phyloP scores from a whole-genome alignment of 2,888 invertebrate genomes.

The Cataglyphis livida region DNA sequence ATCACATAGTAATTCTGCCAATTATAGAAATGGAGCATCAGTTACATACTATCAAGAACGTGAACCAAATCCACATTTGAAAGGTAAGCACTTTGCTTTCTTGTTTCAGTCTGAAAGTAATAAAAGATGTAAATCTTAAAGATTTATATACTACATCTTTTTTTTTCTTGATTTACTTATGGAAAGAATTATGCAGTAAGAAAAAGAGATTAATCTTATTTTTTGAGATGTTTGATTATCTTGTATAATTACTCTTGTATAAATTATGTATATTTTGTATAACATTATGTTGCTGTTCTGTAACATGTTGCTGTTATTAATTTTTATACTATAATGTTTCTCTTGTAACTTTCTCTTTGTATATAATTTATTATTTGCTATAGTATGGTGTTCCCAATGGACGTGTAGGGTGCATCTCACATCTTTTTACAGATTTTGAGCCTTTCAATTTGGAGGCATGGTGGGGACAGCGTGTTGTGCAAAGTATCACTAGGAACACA shows the following conservation, averaged over 20 bases:
- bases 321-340: neutral
- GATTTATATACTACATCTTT: neutral
- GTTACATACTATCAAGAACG: constrained; percentile 89
- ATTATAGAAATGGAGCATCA: constrained; percentile 86
- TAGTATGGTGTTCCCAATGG: neutral
- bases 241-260: neutral
- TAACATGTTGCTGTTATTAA: neutral
- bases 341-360: neutral
- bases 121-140: neutral
- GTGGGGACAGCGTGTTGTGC: constrained; percentile 91
- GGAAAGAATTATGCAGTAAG: neutral
- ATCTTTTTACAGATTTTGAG: constrained; percentile 88
- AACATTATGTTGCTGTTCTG: too few relatives aligned
- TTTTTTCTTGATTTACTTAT: neutral
- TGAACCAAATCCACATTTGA: constrained; percentile 83
- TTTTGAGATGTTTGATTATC: neutral
- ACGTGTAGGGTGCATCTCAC: constrained; percentile 4
- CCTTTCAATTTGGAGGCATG: constrained; percentile 93
- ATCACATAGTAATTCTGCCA: constrained; percentile 80
- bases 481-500: constrained; percentile 87
- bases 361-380: neutral
- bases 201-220: neutral
- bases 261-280: neutral
- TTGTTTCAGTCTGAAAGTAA: neutral
- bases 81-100: constrained; percentile 75